A percentile compares a stretch with the other conserved stretches of the same genome.
Conservation (phyloP, 2,888 invertebrate genomes). For the Hoplodrina ambigua region DNA sequence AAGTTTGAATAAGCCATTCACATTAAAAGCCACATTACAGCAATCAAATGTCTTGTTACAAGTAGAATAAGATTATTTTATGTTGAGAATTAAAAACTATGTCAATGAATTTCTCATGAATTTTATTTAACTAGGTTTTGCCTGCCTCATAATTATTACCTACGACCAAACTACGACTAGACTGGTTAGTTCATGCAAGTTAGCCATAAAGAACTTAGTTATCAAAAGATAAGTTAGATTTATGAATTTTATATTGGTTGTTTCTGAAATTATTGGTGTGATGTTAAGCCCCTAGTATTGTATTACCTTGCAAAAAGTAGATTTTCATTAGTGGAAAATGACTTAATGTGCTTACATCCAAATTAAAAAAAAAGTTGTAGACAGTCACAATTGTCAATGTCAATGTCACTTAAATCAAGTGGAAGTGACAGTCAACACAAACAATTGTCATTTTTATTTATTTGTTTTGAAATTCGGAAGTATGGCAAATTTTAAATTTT, state of each 20-base stretch:
- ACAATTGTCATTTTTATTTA: slow-evolving; percentile 1
- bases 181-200: no score
- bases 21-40: slow-evolving; percentile 84
- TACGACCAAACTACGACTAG: no score
- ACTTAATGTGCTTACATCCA: neutral
- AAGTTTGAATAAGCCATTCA: slow-evolving; percentile 82
- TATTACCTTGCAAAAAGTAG: no score
- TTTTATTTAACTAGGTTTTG: slow-evolving; percentile 8
- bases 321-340: neutral
- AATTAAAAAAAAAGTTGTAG: neutral
- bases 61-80: slow-evolving; percentile 67
- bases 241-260: no score
- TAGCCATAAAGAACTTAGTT: no score
- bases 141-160: no score
- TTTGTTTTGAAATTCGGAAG: slow-evolving; percentile 41
- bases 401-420: neutral
- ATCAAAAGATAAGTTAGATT: no score
- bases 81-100: slow-evolving; percentile 30
- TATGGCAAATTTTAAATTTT: neutral
- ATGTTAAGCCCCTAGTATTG: no score
- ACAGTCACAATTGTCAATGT: neutral
- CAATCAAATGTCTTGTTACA: slow-evolving; percentile 82
- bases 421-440: neutral
- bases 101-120: neutral
- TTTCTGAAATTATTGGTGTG: no score